Base-by-base conservation (phyloP, 2,797 vertebrate species). In the Sebastolobus altivelis region DNA sequence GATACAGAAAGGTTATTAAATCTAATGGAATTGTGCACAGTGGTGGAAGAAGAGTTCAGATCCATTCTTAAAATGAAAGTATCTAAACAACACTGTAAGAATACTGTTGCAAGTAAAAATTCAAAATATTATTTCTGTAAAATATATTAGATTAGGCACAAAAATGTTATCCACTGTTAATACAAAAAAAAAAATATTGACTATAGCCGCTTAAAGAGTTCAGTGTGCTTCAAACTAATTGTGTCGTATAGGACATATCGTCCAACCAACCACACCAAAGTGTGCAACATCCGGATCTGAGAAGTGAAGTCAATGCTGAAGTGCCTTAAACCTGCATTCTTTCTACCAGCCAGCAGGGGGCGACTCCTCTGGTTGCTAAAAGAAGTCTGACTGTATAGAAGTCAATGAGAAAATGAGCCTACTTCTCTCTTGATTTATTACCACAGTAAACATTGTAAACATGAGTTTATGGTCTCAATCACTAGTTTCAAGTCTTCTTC, bases 201-300 rank as follows among this genome's bases (percentile, higher is more conserved):
- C 56, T 27, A 38, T 18, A 40, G n/a, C 33, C 3, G 5, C 5
- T 65, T 55, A 7, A 67, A 55, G 13, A 40, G 61, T 52, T 65
- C 66, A 70, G 18, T 33, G 16, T 18, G 49, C 78, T 49, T 75
- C 58, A 81, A 59, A 59, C 46, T 31, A 63, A 40, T 22, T 13
- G 22, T 10, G 25, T 40, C 25, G 8, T 25, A 55, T 25, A 55
- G 31, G 27, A 62, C n/a, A 27, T 8, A 25, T 37, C 14, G 12
- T 65, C 61, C 22, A 27, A 40, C 22, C 8, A 38, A 25, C 25
- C 25, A 25, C 25, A 25, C 2, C 25, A 25, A 25, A 25, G 25
- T 25, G 25, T 25, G 25, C 25, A 25, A 25, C 25, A 25, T 25
- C 25, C 6, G 3, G 43, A 16, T 46, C 43, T 18, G 43, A 46